Percentiles rank a stretch among this genome's conserved stretches.
These are phyloP conservation scores for Drosophila punjabiensis DNA, from an alignment of 1,140 invertebrate genomes.

Conservation along the genomic window DNA sequence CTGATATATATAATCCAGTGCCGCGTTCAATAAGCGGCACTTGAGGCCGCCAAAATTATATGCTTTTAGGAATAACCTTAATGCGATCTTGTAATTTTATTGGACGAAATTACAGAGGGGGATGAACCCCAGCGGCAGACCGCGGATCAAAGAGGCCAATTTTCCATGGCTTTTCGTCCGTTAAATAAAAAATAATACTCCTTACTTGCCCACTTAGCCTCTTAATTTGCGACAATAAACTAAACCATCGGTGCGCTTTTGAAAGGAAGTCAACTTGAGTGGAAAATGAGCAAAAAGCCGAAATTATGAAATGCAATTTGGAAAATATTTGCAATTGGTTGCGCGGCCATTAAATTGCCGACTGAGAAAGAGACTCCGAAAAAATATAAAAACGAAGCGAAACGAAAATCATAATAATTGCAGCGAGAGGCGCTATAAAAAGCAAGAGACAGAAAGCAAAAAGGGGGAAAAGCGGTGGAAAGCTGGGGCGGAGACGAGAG, in stretches of 20 bases:
- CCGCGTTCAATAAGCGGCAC: slow-evolving; percentile 36
- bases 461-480: slow-evolving; percentile 9
- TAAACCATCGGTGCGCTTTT: slow-evolving; percentile 58
- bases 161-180: slow-evolving; percentile 35
- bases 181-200: not conserved
- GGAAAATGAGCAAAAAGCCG: slow-evolving; percentile 58
- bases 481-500: slow-evolving; percentile 61
- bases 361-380: slow-evolving; percentile 21
- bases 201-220: slow-evolving; percentile 11
- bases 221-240: slow-evolving; percentile 83
- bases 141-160: slow-evolving; percentile 44
- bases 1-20: slow-evolving; percentile 37
- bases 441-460: slow-evolving; percentile 18
- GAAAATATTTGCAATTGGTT: slow-evolving; percentile 80
- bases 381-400: slow-evolving; percentile 44
- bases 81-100: slow-evolving; percentile 73
- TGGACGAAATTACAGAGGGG: slow-evolving; percentile 69
- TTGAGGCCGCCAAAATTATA: slow-evolving; percentile 67
- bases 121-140: slow-evolving; percentile 5
- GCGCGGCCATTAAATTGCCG: slow-evolving; percentile 79
- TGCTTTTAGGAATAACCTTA: slow-evolving; percentile 65
- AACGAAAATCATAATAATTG: slow-evolving; percentile 81
- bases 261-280: slow-evolving; percentile 64
- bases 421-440: slow-evolving; percentile 72
- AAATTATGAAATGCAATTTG: slow-evolving; percentile 80